Conservation (phyloP, 2,888 invertebrate species). For the Nezara viridula region DNA sequence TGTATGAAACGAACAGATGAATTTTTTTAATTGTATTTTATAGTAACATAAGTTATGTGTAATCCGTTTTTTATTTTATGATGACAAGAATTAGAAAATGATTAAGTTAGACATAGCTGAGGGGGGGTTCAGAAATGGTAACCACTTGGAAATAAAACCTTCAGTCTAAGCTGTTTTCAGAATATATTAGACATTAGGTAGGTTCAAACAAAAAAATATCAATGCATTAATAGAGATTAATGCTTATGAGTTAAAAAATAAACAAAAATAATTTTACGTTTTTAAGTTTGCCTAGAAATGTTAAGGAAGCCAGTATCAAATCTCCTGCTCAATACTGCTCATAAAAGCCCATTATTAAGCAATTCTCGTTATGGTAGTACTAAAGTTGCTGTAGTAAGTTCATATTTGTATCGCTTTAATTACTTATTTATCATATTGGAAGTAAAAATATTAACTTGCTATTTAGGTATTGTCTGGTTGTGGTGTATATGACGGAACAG, state of each 20-base stretch:
- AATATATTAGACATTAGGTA: neutral
- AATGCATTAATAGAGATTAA: neutral
- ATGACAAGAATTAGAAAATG: neutral
- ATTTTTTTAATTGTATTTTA: neutral
- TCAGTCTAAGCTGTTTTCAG: neutral
- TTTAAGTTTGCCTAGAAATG: constrained; percentile 10
- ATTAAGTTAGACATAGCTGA: neutral
- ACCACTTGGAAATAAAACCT: neutral
- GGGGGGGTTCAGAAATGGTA: neutral
- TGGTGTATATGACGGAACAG: constrained; percentile 73
- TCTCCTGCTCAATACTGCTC: neutral
- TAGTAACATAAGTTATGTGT: neutral
- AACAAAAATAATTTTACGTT: neutral
- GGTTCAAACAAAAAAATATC: neutral
- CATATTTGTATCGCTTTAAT: neutral
- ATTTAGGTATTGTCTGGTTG: constrained; percentile 72
- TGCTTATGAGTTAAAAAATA: neutral
- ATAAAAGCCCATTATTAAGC: neutral
- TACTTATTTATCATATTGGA: neutral
- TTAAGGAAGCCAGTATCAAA: neutral
- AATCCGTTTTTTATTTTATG: neutral
- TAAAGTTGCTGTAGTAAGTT: constrained; percentile 52
- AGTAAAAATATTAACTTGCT: neutral
- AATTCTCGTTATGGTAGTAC: neutral
- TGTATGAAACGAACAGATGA: neutral